phyloP scores from a whole-genome alignment of 2,888 invertebrate species.

The Pseudanteris insignis region DNA sequence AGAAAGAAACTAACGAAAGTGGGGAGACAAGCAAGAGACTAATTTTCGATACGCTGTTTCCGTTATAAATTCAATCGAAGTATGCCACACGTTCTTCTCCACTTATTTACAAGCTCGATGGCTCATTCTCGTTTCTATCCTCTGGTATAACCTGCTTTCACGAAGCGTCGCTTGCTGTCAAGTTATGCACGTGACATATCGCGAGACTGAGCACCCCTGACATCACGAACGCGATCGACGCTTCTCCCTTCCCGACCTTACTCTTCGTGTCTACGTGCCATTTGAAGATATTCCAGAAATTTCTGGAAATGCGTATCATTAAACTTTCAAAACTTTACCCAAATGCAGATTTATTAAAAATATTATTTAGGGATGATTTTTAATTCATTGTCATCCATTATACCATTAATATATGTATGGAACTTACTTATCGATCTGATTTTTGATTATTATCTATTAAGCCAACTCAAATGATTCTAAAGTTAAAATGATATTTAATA shows the following conservation, averaged over 20 bases:
- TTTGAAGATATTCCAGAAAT: slow-evolving; percentile 39
- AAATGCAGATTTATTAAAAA: slow-evolving; percentile 8
- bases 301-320: slow-evolving; percentile 26
- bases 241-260: slow-evolving; percentile 36
- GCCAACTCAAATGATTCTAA: too few relatives aligned
- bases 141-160: slow-evolving; percentile 46
- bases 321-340: slow-evolving; percentile 14
- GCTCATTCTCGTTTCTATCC: slow-evolving; percentile 42
- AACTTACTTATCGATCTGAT: too few relatives aligned
- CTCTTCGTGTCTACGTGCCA: slow-evolving; percentile 32
- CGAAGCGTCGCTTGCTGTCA: slow-evolving; percentile 43
- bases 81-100: slow-evolving; percentile 51
- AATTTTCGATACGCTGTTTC: slow-evolving; percentile 51
- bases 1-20: slow-evolving; percentile 35
- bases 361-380: too few relatives aligned
- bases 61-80: slow-evolving; percentile 53
- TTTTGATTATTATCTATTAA: too few relatives aligned
- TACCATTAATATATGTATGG: too few relatives aligned
- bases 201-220: slow-evolving; percentile 53
- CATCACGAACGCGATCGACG: slow-evolving; percentile 44
- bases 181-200: slow-evolving; percentile 51
- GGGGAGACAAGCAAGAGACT: slow-evolving; percentile 43
- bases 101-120: slow-evolving; percentile 46
- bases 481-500: too few relatives aligned
- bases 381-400: too few relatives aligned